Base-by-base conservation (phyloP, 2,797 vertebrate genomes). In the Molossus molossus region DNA sequence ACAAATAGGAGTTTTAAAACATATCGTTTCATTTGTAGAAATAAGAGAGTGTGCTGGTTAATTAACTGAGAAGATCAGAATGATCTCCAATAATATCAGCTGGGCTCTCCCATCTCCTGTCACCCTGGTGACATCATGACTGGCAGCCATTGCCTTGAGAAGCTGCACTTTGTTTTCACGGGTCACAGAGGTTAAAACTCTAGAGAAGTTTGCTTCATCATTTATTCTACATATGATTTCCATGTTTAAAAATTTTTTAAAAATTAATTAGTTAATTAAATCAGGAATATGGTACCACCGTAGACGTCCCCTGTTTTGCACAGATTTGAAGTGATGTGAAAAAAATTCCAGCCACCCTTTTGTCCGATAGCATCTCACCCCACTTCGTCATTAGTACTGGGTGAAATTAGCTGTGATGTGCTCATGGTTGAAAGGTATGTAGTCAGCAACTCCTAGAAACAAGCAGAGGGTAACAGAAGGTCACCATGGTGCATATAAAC, bases 331-430 rank as follows among this genome's bases (percentile, higher is more conserved):
- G 79, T 33, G 23, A 87, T 17, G 62, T 84, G 53, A 29, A 58
- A 70, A 70, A 48, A 29, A 27, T 50, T 11, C 25, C 13, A 15
- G 29, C 21, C 7, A 0, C 73, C 48, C 45, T 53, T 12, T 13
- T 12, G 8, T 20, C 18, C 33, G 21, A 0, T 15, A 53, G 91
- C 10, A 53, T 13, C 21, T 13, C 23, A 4, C 1, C 6, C 18
- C 12, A 1, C 25, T 5, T 72, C 0, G 8, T 85, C 14, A 0
- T 98, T 92, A 98, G 91, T 98, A 98, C 48, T 37, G 97, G 20
- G 97, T 99, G 94, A 98, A 98, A n/a, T 96, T 33, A 4, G 98
- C 98, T 20, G 40, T 15, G 96, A 99, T 97, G 48, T 98, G 95
- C 70, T 98, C 98, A 0, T 80, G 23, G 2, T 97, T 2, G 2